A percentile compares a stretch with the other conserved stretches of the same genome.
These are phyloP conservation scores for Cephus sareptanus DNA, from an alignment of 2,888 invertebrate species.

Conservation along the genomic window DNA sequence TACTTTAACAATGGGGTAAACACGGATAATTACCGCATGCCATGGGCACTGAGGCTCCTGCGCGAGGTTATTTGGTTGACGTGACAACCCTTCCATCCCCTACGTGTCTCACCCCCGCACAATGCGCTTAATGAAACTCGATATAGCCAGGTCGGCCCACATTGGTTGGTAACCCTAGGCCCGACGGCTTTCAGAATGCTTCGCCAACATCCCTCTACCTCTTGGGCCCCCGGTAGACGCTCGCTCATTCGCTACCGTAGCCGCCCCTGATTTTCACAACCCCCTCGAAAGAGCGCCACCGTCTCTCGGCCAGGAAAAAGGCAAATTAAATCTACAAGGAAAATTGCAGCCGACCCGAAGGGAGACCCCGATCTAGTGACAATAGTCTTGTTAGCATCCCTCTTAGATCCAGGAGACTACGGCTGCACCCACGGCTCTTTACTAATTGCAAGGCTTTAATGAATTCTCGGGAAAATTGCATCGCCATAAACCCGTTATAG, in stretches of 20 bases:
- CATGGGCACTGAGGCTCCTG: constrained; percentile 28
- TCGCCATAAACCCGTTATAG: constrained; percentile 48
- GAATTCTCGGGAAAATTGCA: constrained; percentile 55
- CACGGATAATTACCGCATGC: constrained; percentile 48
- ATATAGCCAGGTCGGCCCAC: constrained; percentile 32
- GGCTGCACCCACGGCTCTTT: not conserved
- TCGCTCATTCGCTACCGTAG: not conserved
- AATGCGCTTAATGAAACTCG: constrained; percentile 55
- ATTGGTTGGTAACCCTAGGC: constrained; percentile 32
- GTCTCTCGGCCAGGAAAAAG: constrained; percentile 31
- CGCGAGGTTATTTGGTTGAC: constrained; percentile 42
- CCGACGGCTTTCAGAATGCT: not conserved
- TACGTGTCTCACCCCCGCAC: constrained; percentile 31
- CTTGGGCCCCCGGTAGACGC: not conserved
- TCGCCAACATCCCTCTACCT: not conserved
- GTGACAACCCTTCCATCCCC: constrained; percentile 30
- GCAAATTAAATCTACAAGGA: constrained; percentile 48
- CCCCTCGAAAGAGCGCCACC: not conserved
- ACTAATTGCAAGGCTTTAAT: constrained; percentile 55
- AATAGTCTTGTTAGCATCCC: constrained; percentile 55
- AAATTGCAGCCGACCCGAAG: constrained; percentile 30
- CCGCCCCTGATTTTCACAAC: not conserved
- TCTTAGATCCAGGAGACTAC: constrained; percentile 8
- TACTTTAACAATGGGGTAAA: constrained; percentile 44
- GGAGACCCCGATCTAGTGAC: constrained; percentile 30